Evolutionary conservation across 2,113 vertebrate species (phyloP).

Genomic region (Piaya cayana): DNA sequence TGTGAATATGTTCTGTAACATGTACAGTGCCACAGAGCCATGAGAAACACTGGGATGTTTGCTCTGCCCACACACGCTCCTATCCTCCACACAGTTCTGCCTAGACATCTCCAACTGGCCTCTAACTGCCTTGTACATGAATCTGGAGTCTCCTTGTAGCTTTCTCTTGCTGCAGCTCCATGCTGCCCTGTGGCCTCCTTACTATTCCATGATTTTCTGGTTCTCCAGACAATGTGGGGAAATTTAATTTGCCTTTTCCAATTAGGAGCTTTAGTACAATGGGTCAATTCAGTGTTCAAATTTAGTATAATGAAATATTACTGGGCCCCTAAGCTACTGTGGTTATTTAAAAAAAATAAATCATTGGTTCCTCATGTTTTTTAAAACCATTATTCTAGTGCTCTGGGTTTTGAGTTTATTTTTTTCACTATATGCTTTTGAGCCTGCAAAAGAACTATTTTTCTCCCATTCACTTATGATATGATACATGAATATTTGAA

Average conservation of each 20-base stretch:
- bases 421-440: conserved; percentile 42
- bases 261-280: conserved; percentile 8
- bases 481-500: conserved; percentile 69
- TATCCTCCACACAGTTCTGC: neutral
- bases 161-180: neutral
- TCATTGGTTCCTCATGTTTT: neutral
- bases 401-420: conserved; percentile 49
- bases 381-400: conserved; percentile 14
- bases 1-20: fast-evolving
- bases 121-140: neutral
- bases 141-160: neutral
- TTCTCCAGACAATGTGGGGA: neutral
- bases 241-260: conserved; percentile 41
- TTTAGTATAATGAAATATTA: conserved; percentile 22
- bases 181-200: neutral
- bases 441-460: conserved; percentile 59
- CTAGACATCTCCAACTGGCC: neutral
- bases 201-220: neutral
- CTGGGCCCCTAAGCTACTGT: neutral
- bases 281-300: neutral
- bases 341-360: neutral
- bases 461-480: conserved; percentile 66
- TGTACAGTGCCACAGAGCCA: neutral
- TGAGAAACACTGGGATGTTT: neutral
- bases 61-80: neutral